Conservation (phyloP, 2,113 vertebrate species). For the Cottus gobio region DNA sequence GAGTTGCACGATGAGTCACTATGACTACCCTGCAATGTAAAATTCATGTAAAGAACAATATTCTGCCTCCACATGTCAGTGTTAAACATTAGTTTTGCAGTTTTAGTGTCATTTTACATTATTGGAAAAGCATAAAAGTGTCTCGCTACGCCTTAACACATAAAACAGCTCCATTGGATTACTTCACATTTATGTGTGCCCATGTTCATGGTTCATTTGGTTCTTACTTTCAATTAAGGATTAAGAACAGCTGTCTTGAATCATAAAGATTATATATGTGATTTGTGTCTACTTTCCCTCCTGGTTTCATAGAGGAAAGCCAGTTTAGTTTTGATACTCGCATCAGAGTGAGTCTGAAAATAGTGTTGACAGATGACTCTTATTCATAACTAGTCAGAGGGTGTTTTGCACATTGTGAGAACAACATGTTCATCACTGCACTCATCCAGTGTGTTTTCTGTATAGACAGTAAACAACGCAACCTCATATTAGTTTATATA, state of each 20-base stretch:
- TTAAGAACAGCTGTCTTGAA: slow-evolving; percentile 77
- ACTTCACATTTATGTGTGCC: slow-evolving; percentile 61
- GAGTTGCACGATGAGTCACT: slow-evolving; percentile 69
- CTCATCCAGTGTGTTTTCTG: neutral
- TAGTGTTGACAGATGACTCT: slow-evolving; percentile 63
- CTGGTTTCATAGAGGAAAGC: slow-evolving; percentile 40
- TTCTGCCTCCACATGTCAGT: slow-evolving; percentile 73
- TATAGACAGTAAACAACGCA: slow-evolving; percentile 40
- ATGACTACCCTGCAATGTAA: slow-evolving; percentile 70
- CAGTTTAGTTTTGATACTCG: slow-evolving; percentile 59
- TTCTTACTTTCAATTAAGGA: slow-evolving; percentile 78
- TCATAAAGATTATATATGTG: slow-evolving; percentile 78
- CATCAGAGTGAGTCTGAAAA: slow-evolving; percentile 51
- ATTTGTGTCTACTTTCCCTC: slow-evolving; percentile 64
- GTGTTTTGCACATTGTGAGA: slow-evolving; percentile 38
- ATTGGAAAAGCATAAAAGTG: slow-evolving; percentile 75
- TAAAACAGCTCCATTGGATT: slow-evolving; percentile 70
- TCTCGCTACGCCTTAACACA: slow-evolving; percentile 47
- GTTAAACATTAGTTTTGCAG: slow-evolving; percentile 73
- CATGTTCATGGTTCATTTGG: slow-evolving; percentile 70
- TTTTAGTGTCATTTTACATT: slow-evolving; percentile 78
- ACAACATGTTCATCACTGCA: slow-evolving; percentile 49
- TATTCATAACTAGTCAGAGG: slow-evolving; percentile 42
- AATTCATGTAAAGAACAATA: slow-evolving; percentile 74
- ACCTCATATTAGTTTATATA: slow-evolving; percentile 10